Conservation (phyloP, 2,113 vertebrate genomes). For the Cariama cristata region DNA sequence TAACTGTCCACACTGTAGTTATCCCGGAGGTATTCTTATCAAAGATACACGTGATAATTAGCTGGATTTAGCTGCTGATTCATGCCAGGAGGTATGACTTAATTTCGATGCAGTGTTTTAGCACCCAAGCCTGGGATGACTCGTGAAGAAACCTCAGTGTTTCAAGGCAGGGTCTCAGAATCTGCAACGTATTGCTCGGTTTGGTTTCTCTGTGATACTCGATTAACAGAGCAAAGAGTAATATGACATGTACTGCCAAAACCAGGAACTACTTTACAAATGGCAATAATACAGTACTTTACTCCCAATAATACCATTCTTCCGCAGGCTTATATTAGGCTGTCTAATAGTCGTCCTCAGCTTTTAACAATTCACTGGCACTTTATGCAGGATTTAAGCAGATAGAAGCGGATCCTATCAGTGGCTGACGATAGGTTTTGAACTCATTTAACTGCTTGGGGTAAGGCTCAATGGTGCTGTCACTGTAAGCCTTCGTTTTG, state of each 20-base stretch:
- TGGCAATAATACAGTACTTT: background rate
- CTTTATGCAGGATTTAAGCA: constrained; percentile 11
- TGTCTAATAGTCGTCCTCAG: background rate
- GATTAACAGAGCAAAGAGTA: background rate
- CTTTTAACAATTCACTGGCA: constrained; percentile 15
- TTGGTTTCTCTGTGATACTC: background rate
- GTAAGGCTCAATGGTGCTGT: constrained; percentile 4
- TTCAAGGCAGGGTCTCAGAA: background rate
- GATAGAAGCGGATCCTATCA: background rate
- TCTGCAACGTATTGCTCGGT: accelerated
- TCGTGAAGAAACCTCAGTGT: background rate
- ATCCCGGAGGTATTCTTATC: background rate
- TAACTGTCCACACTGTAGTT: background rate
- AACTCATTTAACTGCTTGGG: constrained; percentile 41
- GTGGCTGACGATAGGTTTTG: constrained; percentile 19
- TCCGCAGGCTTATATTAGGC: background rate
- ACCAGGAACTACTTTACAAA: background rate
- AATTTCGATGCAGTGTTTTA: background rate
- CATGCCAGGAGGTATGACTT: background rate
- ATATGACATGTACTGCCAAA: background rate
- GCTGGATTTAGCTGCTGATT: background rate
- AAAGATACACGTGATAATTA: background rate
- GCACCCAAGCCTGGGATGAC: background rate
- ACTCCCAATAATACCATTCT: background rate
- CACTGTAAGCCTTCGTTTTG: background rate